A percentile compares a stretch with the other conserved stretches of the same genome.
These are phyloP conservation scores for Limnodromus scolopaceus DNA, from an alignment of 2,797 vertebrate genomes.

Conservation along the genomic window DNA sequence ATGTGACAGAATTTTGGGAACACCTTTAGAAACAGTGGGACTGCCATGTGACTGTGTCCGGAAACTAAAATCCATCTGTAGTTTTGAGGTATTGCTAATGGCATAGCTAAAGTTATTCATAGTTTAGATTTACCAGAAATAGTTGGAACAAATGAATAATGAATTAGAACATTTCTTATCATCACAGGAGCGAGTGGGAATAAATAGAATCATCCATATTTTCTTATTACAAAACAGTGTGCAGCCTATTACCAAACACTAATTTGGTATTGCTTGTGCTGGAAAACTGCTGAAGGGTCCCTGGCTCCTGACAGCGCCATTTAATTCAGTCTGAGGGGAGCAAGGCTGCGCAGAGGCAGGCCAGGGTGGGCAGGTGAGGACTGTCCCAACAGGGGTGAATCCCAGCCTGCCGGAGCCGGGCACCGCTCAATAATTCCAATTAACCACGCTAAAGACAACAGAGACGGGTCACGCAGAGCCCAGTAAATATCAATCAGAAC, in stretches of 20 bases:
- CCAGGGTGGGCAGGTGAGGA: background rate
- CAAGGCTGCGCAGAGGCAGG: background rate
- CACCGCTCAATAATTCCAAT: conserved; percentile 29
- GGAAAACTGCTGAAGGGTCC: conserved; percentile 28
- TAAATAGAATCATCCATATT: conserved; percentile 74
- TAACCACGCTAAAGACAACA: background rate
- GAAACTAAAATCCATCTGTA: conserved; percentile 44
- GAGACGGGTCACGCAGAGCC: background rate
- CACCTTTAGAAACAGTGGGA: background rate
- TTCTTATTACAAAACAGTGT: conserved; percentile 75
- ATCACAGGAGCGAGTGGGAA: conserved; percentile 59
- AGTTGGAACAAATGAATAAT: conserved; percentile 80
- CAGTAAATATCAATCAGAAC: background rate
- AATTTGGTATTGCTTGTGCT: conserved; percentile 64
- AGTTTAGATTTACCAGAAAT: conserved; percentile 75
- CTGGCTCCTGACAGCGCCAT: background rate
- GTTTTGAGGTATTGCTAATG: conserved; percentile 67
- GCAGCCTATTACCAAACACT: conserved; percentile 74
- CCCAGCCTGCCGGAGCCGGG: background rate
- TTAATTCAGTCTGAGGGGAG: background rate
- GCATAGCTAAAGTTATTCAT: conserved; percentile 75
- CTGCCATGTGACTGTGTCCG: background rate
- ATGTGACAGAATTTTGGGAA: conserved; percentile 19
- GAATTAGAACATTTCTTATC: conserved; percentile 76
- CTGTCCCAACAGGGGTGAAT: conserved; percentile 12